Evolutionary conservation across 2,113 vertebrate genomes (phyloP).

Genomic region (Peromyscus polionotus): DNA sequence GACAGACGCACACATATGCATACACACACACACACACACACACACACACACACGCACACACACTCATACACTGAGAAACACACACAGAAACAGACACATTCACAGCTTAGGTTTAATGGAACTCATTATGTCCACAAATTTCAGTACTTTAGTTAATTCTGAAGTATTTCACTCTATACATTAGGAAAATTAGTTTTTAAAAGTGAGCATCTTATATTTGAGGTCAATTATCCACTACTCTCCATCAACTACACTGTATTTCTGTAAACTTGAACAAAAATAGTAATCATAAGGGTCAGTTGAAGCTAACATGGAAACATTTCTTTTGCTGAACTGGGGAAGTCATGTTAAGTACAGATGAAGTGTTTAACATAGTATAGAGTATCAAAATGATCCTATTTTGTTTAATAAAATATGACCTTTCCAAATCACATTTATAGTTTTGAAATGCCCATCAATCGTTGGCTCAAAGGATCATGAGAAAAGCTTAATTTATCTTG

Average conservation of each 20-base stretch:
- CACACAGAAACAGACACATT: neutral
- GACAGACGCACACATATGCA: neutral
- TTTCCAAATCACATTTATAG: constrained; percentile 64
- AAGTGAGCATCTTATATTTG: neutral
- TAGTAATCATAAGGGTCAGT: neutral
- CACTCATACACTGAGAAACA: neutral
- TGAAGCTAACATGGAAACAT: neutral
- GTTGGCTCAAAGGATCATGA: constrained; percentile 65
- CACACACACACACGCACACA: neutral
- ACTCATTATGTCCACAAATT: neutral
- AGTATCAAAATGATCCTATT: constrained; percentile 50
- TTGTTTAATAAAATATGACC: constrained; percentile 69
- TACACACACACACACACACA: neutral
- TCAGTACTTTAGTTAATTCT: neutral
- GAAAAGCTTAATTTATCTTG: constrained; percentile 71
- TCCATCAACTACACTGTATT: neutral
- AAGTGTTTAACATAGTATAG: constrained; percentile 18
- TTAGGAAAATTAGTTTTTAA: neutral
- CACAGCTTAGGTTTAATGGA: neutral
- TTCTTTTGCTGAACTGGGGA: constrained; percentile 30
- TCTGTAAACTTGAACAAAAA: neutral
- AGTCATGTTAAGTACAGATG: constrained; percentile 43
- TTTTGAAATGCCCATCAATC: constrained; percentile 34
- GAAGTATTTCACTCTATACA: neutral
- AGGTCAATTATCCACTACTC: neutral